Base-by-base conservation (phyloP, 2,113 vertebrate genomes). In the Manacus vitellinus region DNA sequence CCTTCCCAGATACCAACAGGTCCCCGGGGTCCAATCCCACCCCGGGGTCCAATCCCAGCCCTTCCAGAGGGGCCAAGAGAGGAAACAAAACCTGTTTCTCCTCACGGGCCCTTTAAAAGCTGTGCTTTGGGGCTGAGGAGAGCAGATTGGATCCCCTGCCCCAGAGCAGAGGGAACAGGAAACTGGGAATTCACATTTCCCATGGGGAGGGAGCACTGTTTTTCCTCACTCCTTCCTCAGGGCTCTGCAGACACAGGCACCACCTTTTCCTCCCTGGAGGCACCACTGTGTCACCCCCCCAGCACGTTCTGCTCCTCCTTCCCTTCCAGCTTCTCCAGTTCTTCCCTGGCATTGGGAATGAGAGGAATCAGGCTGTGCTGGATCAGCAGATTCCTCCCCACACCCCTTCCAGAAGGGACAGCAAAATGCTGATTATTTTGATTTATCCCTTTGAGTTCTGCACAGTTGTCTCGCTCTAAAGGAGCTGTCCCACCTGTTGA, bases 251-350 rank as follows among this genome's bases (percentile, higher is more conserved):
- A 10, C 35, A 9, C 1, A 61, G 28, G 18, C 17, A 22, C 33
- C 13, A 15, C 35, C 1, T 33, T 77, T n/a, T 22, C 12, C 41
- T 14, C 31, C n/a, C 9, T 14, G 47, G 37, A 44, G 37, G 8
- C 44, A 33, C 20, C 43, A 11, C 51, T 28, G 1, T 1, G 3
- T 9, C 74, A 12, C 31, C 0, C n/a, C 3, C 35, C 8, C 35
- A 41, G 52, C 14, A 2, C 3, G 0, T 37, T 41, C 46, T 85
- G 10, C 79, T 70, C 20, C 41, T 23, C 0, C 14, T 6, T 61
- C 21, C 27, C n/a, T 52, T 2, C 31, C 63, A 84, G 30, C 31
- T 80, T 61, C n/a, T 88, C 70, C 59, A 31, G 14, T 25, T 78
- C 81, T 35, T 39, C 59, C 27, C 41, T 68, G 47, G 55, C 52